phyloP scores from a whole-genome alignment of 2,888 invertebrate genomes.

The Agriopis leucophaearia region DNA sequence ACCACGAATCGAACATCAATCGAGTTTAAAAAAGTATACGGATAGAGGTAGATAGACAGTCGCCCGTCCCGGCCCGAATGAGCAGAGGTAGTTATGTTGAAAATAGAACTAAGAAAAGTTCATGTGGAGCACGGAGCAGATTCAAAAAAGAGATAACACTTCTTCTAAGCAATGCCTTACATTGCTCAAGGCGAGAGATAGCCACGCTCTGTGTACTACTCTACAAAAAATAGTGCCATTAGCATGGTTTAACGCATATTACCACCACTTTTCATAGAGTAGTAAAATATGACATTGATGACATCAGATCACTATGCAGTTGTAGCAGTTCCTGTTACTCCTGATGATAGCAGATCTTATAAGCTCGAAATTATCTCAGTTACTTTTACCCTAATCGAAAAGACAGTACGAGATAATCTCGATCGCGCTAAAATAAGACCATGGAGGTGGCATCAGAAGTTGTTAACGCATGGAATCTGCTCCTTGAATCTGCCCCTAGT shows the following conservation, averaged over 20 bases:
- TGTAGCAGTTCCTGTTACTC: too few relatives aligned
- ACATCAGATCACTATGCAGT: too few relatives aligned
- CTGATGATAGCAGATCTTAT: too few relatives aligned
- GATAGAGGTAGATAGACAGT: conserved; percentile 55
- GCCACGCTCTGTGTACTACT: neutral
- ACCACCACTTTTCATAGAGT: too few relatives aligned
- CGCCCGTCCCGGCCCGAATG: conserved; percentile 61
- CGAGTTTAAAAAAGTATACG: conserved; percentile 43
- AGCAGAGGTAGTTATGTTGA: conserved; percentile 80
- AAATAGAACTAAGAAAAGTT: conserved; percentile 55
- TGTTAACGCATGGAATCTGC: neutral
- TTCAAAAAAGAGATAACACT: neutral
- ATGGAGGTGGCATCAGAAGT: neutral
- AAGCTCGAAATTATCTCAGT: neutral
- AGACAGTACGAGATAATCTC: neutral
- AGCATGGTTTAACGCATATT: too few relatives aligned
- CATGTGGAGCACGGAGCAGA: neutral
- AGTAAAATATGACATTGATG: too few relatives aligned
- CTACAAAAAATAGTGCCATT: too few relatives aligned
- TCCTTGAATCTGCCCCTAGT: neutral
- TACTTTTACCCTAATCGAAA: neutral
- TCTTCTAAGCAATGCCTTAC: neutral
- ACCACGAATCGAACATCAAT: conserved; percentile 40
- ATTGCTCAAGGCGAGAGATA: neutral
- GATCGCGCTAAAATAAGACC: neutral